Evolutionary conservation across 2,888 invertebrate species (phyloP).

Genomic region (Drosophila affinis): DNA sequence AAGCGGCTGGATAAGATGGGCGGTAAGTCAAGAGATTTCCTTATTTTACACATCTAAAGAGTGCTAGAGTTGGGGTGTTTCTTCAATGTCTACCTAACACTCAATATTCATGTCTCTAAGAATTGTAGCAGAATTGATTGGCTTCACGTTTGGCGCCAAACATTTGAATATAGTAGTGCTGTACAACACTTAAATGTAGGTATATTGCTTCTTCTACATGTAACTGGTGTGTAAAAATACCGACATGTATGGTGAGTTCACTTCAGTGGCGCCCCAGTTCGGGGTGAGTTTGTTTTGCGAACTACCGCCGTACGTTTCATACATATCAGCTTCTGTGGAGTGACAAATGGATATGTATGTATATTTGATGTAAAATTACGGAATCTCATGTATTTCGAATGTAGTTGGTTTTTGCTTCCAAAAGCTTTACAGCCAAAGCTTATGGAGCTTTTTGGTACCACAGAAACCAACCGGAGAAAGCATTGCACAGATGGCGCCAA

Average conservation of each 20-base stretch:
- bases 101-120: background rate
- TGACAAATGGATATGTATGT: background rate
- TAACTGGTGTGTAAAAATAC: background rate
- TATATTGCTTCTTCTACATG: background rate
- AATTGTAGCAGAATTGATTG: background rate
- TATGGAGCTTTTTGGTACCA: background rate
- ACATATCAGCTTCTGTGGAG: background rate
- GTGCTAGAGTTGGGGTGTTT: background rate
- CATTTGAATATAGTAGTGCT: background rate
- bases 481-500: background rate
- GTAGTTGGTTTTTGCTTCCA: background rate
- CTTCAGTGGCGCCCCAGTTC: background rate
- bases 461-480: background rate
- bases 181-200: background rate
- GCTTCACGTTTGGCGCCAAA: background rate
- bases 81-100: too few relatives aligned
- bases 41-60: background rate
- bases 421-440: background rate
- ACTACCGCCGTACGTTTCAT: background rate
- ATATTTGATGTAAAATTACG: background rate
- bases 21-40: conserved; percentile 50
- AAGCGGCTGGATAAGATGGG: conserved; percentile 79
- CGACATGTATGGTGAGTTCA: background rate
- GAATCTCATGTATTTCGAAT: background rate
- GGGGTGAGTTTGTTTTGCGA: background rate